phyloP scores from a whole-genome alignment of 2,888 invertebrate species.

The Cryptocheilus praepositus region DNA sequence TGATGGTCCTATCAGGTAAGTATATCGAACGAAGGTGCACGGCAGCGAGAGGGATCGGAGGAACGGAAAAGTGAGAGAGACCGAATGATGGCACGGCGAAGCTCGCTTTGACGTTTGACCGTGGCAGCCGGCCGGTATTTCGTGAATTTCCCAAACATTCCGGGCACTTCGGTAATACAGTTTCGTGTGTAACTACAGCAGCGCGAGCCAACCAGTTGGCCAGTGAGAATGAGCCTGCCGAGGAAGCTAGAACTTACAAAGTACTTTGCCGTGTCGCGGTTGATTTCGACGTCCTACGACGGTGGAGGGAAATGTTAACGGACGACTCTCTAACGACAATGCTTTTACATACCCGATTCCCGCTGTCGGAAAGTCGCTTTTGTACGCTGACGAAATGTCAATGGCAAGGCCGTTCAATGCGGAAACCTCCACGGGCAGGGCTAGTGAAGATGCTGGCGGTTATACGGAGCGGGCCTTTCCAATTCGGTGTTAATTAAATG shows the following conservation, averaged over 20 bases:
- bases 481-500: too few species aligned
- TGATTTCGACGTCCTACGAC: slow-evolving; percentile 22
- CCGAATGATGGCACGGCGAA: slow-evolving; percentile 9
- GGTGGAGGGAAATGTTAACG: too few species aligned
- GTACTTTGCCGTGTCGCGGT: slow-evolving; percentile 40
- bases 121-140: slow-evolving; percentile 43
- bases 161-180: slow-evolving; percentile 40
- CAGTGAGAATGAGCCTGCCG: too few species aligned
- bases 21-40: neutral
- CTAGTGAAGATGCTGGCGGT: too few species aligned
- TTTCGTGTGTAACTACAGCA: slow-evolving; percentile 29
- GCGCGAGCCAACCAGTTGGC: neutral
- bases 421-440: too few species aligned
- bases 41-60: slow-evolving; percentile 8
- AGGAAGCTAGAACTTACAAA: slow-evolving; percentile 31
- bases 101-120: slow-evolving; percentile 51
- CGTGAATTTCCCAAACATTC: slow-evolving; percentile 48
- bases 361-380: too few species aligned
- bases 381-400: too few species aligned
- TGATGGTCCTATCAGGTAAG: too few species aligned
- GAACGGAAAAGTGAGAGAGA: neutral
- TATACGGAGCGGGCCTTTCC: too few species aligned
- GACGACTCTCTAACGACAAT: too few species aligned
- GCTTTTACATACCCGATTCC: too few species aligned
- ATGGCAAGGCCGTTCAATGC: too few species aligned